These are phyloP conservation scores for Falco berigora DNA, from an alignment of 2,797 vertebrate genomes.

Conservation along the genomic window DNA sequence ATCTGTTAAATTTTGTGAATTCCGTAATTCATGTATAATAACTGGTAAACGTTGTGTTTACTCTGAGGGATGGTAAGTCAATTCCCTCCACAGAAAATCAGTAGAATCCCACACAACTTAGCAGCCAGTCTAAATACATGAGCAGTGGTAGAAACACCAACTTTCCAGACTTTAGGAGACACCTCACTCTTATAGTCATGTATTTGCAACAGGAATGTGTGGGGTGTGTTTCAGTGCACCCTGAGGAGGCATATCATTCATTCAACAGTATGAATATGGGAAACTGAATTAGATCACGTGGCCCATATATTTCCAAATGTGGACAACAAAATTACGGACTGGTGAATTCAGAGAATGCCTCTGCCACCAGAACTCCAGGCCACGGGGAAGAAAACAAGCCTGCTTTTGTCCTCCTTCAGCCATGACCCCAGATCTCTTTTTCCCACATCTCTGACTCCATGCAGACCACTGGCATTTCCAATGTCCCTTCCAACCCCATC, in stretches of 20 bases:
- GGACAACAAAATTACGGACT: background rate
- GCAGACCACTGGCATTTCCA: fast-evolving
- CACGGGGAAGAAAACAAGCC: background rate
- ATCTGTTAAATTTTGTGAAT: background rate
- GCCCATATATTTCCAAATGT: background rate
- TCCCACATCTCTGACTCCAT: background rate
- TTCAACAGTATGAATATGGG: background rate
- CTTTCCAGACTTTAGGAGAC: background rate
- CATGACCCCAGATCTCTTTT: background rate
- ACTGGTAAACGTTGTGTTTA: background rate
- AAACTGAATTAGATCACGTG: background rate
- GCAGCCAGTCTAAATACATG: background rate
- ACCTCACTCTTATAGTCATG: background rate
- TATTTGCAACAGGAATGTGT: background rate
- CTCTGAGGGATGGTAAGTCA: background rate
- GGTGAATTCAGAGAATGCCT: background rate
- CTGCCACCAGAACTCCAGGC: background rate
- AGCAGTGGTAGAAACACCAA: background rate
- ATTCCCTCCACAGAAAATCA: background rate
- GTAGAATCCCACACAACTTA: background rate
- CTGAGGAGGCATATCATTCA: background rate
- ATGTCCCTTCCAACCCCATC: background rate
- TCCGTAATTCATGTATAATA: background rate
- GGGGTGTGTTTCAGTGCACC: background rate
- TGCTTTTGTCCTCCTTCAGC: background rate